A percentile compares a stretch with the other conserved stretches of the same genome.
Conservation (phyloP, 1,140 invertebrate genomes). For the Dufourea novaeangliae region DNA sequence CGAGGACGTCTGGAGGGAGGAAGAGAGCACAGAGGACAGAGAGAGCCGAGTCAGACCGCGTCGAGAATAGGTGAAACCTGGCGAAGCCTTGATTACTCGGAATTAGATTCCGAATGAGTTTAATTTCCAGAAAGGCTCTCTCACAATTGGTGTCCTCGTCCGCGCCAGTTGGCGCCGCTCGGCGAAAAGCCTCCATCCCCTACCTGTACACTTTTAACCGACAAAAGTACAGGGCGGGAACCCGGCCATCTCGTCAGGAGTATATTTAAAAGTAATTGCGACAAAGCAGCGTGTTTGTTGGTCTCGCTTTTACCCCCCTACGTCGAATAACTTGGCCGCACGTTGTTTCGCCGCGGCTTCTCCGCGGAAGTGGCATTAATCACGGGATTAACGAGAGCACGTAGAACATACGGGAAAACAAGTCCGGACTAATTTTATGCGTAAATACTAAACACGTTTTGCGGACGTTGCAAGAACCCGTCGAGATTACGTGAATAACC, state of each 20-base stretch:
- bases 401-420: conserved; percentile 25
- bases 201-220: conserved; percentile 48
- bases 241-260: conserved; percentile 35
- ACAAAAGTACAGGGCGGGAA: conserved; percentile 21
- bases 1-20: not conserved
- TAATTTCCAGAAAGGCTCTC: conserved; percentile 62
- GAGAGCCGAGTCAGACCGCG: conserved; percentile 15
- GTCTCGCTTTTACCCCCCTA: conserved; percentile 31
- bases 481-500: conserved; percentile 6
- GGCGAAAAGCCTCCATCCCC: not conserved
- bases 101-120: conserved; percentile 66
- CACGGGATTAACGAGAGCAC: conserved; percentile 45
- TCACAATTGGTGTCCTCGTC: conserved; percentile 63
- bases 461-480: not conserved
- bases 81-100: conserved; percentile 59
- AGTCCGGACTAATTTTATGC: conserved; percentile 31
- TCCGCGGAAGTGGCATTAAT: conserved; percentile 41
- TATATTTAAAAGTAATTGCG: conserved; percentile 51
- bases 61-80: conserved; percentile 47
- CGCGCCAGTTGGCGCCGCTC: conserved; percentile 32
- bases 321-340: conserved; percentile 25
- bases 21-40: too few species aligned
- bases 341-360: conserved; percentile 24
- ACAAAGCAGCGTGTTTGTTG: conserved; percentile 48
- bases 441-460: conserved; percentile 6